Evolutionary conservation across 2,888 invertebrate genomes (phyloP).

Genomic region (Drosophila neotestacea): DNA sequence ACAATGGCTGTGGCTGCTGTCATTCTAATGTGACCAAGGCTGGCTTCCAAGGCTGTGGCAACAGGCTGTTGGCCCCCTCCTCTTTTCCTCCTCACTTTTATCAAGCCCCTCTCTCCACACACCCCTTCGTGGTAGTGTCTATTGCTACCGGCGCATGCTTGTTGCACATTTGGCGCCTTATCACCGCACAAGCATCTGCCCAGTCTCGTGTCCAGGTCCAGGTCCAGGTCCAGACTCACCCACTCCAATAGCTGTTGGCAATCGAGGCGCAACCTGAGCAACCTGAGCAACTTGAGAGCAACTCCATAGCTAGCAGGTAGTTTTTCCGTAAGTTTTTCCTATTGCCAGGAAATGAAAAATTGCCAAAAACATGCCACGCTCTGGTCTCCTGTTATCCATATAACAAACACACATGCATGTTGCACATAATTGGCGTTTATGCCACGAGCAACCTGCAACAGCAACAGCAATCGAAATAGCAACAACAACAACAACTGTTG

Average conservation of each 20-base stretch:
- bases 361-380: conserved; percentile 77
- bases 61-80: conserved; percentile 7
- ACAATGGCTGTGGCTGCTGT: conserved; percentile 70
- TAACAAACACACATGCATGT: conserved; percentile 45
- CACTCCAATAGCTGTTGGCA: conserved; percentile 42
- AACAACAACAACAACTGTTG: conserved; percentile 54
- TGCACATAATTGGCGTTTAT: conserved; percentile 78
- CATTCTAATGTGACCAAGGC: conserved; percentile 74
- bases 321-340: conserved; percentile 52
- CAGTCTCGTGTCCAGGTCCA: conserved; percentile 25
- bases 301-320: conserved; percentile 30
- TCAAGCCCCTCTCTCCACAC: no score
- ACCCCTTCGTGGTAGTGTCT: neutral
- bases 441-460: conserved; percentile 73
- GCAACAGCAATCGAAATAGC: conserved; percentile 21
- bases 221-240: conserved; percentile 40
- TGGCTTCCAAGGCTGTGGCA: conserved; percentile 60
- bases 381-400: conserved; percentile 37
- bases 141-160: conserved; percentile 64
- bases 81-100: neutral
- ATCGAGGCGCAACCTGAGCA: conserved; percentile 30
- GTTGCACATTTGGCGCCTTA: conserved; percentile 76
- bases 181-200: conserved; percentile 64
- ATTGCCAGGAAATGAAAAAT: conserved; percentile 74
- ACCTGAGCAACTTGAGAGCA: conserved; percentile 21